These are phyloP conservation scores for Pomatorhinus ruficollis DNA, from an alignment of 2,113 vertebrate species.

Conservation along the genomic window DNA sequence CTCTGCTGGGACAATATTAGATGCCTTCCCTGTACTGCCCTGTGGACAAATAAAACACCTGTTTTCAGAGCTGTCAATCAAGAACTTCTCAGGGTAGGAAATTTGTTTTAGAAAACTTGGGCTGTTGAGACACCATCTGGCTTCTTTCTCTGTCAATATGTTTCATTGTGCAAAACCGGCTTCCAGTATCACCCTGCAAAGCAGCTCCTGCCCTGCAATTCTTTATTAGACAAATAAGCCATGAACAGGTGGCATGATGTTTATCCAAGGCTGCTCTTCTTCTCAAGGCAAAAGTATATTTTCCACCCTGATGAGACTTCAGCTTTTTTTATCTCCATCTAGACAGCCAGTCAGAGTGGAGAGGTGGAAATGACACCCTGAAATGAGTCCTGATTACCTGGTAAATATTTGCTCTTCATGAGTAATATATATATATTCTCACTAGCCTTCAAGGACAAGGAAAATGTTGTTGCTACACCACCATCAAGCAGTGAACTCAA, in stretches of 20 bases:
- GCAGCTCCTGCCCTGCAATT: background rate
- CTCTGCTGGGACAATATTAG: background rate
- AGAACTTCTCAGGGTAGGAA: slow-evolving; percentile 52
- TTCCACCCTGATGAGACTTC: background rate
- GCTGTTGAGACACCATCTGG: slow-evolving; percentile 65
- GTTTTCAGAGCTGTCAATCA: slow-evolving; percentile 38
- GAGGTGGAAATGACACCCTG: background rate
- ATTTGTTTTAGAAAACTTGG: slow-evolving; percentile 53
- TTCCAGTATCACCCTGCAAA: background rate
- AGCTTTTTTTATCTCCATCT: background rate
- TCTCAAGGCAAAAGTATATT: background rate
- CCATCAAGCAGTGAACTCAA: background rate
- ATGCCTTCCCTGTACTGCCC: background rate
- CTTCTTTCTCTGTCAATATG: slow-evolving; percentile 42
- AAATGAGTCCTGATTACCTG: background rate
- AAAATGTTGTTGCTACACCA: background rate
- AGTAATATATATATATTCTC: background rate
- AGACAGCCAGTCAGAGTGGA: background rate
- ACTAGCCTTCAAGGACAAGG: background rate
- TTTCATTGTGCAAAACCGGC: background rate
- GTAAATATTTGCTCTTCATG: background rate
- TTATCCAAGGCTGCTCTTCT: background rate
- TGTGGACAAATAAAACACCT: background rate
- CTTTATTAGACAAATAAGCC: background rate
- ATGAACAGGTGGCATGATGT: background rate